Evolutionary conservation across 2,888 invertebrate species (phyloP), one percentile per base, ranked within the genome.

Genomic region (Aricia artaxerxes): DNA sequence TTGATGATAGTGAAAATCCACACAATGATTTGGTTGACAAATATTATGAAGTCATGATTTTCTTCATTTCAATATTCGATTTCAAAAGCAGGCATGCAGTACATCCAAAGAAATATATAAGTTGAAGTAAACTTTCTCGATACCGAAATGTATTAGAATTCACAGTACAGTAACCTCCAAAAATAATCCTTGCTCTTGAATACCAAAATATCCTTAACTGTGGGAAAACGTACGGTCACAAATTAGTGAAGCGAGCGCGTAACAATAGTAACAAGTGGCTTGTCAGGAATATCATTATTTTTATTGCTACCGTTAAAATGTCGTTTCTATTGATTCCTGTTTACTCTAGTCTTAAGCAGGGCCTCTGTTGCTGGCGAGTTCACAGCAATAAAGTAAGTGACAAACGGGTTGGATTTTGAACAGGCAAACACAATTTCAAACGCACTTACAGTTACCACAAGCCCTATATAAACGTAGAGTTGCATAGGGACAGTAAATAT

Each of bases 211-310:
- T 40, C 73, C 40, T 73, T 73, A 44, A 73, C 44, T 44, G 44
- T 73, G 73, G 73, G 73, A 73, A 73, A 16, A 24, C 44, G 40
- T 44, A 73, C 73, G 11, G 44, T 73, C 44, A 24, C 44, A 73
- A 40, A 73, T 40, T 44, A 73, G 73, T 73, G 44, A 44, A 73
- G 73, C 73, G 40, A 44, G 3, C 40, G 44, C 9, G 44, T 40
- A 73, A 73, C 73, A 73, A 73, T 73, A n/a, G 73, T 40, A 44
- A 73, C n/a, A n/a, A 73, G 44, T 73, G 73, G 73, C 69, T 69
- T 69, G 73, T 73, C 73, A 73, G 4, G 44, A 24, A 73, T 73
- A n/a, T 73, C 73, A 73, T 73, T 73, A 73, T 24, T 73, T 73
- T 73, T 73, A 73, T 73, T 40, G 73, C 73, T 11, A 73, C 73